A percentile compares a stretch with the other conserved stretches of the same genome.
These are phyloP conservation scores for Diogma glabrata DNA, from an alignment of 2,888 invertebrate genomes.

Conservation along the genomic window DNA sequence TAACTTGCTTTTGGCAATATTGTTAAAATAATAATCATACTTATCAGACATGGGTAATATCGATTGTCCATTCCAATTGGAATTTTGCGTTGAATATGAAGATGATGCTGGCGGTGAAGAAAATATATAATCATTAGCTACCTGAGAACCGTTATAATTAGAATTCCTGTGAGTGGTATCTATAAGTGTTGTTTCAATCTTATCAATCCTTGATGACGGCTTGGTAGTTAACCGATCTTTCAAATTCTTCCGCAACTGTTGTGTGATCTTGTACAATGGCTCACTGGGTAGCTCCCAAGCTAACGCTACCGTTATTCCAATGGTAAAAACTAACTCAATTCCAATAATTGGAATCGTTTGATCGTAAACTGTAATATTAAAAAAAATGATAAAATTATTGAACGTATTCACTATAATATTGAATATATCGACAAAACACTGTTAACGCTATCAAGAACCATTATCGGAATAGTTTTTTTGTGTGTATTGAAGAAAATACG, in stretches of 20 bases:
- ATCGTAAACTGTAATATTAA: conserved; percentile 25
- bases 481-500: no score
- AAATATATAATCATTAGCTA: no score
- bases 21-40: conserved; percentile 7
- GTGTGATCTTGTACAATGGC: conserved; percentile 25
- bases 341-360: conserved; percentile 35
- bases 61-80: neutral
- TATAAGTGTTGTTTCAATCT: neutral
- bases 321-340: conserved; percentile 41
- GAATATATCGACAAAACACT: neutral
- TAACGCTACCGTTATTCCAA: conserved; percentile 62
- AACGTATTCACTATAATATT: no score
- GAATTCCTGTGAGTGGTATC: neutral
- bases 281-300: conserved; percentile 67
- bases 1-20: neutral
- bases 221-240: neutral
- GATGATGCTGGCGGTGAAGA: no score
- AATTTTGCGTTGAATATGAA: neutral
- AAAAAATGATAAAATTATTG: neutral
- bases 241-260: conserved; percentile 9
- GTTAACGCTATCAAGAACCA: no score
- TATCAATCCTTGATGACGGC: neutral
- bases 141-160: no score
- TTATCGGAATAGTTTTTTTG: no score
- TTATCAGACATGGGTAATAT: neutral